A percentile compares a stretch with the other conserved stretches of the same genome.
These are phyloP conservation scores for Nomada goodeniana DNA, from an alignment of 2,888 invertebrate genomes.

Conservation along the genomic window DNA sequence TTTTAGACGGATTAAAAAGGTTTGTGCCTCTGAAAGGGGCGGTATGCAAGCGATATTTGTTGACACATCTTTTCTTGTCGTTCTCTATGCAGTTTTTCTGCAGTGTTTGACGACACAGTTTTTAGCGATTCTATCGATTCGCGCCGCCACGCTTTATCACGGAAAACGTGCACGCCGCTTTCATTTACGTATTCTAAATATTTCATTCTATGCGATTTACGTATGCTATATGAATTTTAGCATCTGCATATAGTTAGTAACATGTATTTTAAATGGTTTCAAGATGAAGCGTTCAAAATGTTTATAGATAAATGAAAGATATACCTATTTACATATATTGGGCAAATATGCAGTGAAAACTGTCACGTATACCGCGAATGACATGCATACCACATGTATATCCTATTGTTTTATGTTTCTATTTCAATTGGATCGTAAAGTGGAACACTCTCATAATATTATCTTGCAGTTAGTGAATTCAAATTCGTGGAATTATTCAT, in stretches of 20 bases:
- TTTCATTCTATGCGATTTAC: constrained; percentile 4
- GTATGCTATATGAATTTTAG: background rate
- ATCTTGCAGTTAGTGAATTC: too few species aligned
- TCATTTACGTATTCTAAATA: background rate
- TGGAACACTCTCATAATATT: too few species aligned
- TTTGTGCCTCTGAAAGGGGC: constrained; percentile 30
- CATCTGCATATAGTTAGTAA: background rate
- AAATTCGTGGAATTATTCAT: background rate
- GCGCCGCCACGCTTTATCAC: background rate
- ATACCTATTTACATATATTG: too few species aligned
- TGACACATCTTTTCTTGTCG: constrained; percentile 35
- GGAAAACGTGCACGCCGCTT: background rate
- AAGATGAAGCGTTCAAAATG: too few species aligned
- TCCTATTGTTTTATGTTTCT: too few species aligned
- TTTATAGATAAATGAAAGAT: too few species aligned
- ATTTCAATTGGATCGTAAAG: too few species aligned
- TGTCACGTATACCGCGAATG: too few species aligned
- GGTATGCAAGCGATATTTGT: constrained; percentile 27
- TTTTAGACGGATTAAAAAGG: constrained; percentile 42
- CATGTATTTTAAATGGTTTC: background rate
- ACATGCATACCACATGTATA: too few species aligned
- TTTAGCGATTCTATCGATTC: constrained; percentile 12
- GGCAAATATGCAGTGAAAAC: too few species aligned
- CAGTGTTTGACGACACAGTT: constrained; percentile 30
- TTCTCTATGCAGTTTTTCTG: constrained; percentile 4